Percentiles rank a stretch among this genome's conserved stretches.
These are phyloP conservation scores for Setophaga coronata DNA, from an alignment of 2,113 vertebrate genomes.

Conservation along the genomic window DNA sequence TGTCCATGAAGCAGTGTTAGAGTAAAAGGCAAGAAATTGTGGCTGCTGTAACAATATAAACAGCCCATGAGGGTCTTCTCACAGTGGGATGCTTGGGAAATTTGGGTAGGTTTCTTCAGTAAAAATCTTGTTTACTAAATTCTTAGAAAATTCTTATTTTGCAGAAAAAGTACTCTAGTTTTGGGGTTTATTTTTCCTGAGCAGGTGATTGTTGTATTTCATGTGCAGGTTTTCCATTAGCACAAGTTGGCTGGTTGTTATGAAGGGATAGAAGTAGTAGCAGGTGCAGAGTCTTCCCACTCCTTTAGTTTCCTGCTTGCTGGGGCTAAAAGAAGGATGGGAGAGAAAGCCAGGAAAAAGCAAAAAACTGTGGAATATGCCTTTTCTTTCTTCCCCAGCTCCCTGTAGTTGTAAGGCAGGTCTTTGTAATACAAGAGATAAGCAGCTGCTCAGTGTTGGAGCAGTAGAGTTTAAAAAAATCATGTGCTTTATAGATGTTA, in stretches of 20 bases:
- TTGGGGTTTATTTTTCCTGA: neutral
- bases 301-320: neutral
- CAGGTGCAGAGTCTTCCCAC: neutral
- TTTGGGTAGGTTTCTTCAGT: neutral
- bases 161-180: neutral
- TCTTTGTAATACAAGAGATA: neutral
- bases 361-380: neutral
- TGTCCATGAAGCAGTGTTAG: neutral
- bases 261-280: neutral
- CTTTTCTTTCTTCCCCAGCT: neutral
- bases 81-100: neutral
- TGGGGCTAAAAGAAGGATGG: neutral
- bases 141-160: neutral
- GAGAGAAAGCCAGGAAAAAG: neutral
- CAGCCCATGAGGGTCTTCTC: neutral
- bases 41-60: neutral
- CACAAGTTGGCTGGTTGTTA: neutral
- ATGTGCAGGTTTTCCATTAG: neutral
- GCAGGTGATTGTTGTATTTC: neutral
- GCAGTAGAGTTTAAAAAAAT: neutral
- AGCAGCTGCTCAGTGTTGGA: neutral
- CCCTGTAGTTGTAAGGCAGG: neutral
- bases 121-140: neutral
- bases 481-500: constrained; percentile 1
- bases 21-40: neutral